Evolutionary conservation across 2,113 vertebrate genomes (phyloP).

Genomic region (Coregonus clupeaformis): DNA sequence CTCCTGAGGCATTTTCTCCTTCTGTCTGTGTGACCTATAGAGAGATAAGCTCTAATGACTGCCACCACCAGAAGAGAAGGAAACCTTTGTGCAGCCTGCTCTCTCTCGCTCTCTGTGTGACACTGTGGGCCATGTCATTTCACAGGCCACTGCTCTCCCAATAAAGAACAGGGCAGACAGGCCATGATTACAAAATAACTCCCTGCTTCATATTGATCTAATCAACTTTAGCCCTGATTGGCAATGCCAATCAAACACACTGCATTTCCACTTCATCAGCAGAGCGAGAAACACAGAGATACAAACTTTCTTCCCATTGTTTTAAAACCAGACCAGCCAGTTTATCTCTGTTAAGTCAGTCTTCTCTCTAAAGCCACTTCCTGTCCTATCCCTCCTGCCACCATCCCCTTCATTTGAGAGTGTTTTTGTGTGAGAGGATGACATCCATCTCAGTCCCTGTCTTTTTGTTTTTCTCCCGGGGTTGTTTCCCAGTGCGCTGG

Average conservation of each 20-base stretch:
- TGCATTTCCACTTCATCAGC: constrained; percentile 2
- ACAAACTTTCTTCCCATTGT: not conserved
- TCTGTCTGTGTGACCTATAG: constrained; percentile 1
- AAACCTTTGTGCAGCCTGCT: not conserved
- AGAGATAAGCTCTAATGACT: not conserved
- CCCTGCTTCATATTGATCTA: constrained; percentile 56
- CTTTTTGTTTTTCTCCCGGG: constrained; percentile 3
- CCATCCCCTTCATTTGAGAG: not conserved
- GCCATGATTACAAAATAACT: constrained; percentile 51
- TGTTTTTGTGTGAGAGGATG: not conserved
- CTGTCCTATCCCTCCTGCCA: not conserved
- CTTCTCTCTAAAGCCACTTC: not conserved
- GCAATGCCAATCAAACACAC: constrained; percentile 39
- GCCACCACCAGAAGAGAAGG: too few species aligned
- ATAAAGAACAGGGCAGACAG: constrained; percentile 48
- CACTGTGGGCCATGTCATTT: constrained; percentile 40
- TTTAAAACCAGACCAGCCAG: too few species aligned
- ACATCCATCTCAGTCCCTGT: not conserved
- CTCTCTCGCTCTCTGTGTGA: constrained; percentile 10
- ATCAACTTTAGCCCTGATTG: constrained; percentile 47
- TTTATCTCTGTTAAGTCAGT: too few species aligned
- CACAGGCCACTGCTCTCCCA: constrained; percentile 53
- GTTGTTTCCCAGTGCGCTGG: constrained; percentile 15
- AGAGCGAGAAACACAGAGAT: not conserved
- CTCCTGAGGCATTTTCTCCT: not conserved